A percentile compares a stretch with the other conserved stretches of the same genome.
Evolutionary conservation across 2,113 vertebrate species (phyloP).

Genomic region (Elachura formosa): DNA sequence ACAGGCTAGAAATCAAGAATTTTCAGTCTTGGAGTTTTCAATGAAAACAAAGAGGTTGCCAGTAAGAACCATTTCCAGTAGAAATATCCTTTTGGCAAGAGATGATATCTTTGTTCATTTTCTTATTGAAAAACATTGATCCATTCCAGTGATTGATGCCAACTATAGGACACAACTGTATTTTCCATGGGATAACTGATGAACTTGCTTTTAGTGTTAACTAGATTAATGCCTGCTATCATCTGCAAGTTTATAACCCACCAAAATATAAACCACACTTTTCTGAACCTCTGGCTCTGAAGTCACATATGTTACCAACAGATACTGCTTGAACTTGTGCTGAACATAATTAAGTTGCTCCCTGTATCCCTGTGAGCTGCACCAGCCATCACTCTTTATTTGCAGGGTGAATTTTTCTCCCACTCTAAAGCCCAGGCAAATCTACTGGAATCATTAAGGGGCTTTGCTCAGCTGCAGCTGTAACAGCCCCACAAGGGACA

Average conservation of each 20-base stretch:
- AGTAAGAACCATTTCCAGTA: background rate
- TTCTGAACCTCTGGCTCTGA: background rate
- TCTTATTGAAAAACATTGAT: slow-evolving; percentile 43
- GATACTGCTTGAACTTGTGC: background rate
- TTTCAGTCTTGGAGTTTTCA: slow-evolving; percentile 9
- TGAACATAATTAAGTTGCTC: background rate
- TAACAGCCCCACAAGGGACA: slow-evolving; percentile 51
- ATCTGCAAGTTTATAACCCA: background rate
- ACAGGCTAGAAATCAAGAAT: slow-evolving; percentile 29
- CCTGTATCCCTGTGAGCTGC: background rate
- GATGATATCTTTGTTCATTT: slow-evolving; percentile 18
- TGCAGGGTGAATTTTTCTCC: background rate
- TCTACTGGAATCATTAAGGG: slow-evolving; percentile 20
- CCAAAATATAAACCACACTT: background rate
- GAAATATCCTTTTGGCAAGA: slow-evolving; percentile 38
- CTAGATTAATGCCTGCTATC: slow-evolving; percentile 22
- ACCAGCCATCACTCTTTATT: background rate
- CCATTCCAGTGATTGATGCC: slow-evolving; percentile 17
- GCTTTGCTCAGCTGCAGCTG: background rate
- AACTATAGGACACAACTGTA: background rate
- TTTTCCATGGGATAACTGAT: slow-evolving; percentile 19
- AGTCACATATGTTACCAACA: background rate
- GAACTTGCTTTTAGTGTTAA: slow-evolving; percentile 1
- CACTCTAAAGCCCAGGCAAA: background rate
- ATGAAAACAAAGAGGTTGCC: slow-evolving; percentile 3